Evolutionary conservation across 2,797 vertebrate species (phyloP), one percentile per base, ranked within the genome.

Genomic region (Perodicticus potto): DNA sequence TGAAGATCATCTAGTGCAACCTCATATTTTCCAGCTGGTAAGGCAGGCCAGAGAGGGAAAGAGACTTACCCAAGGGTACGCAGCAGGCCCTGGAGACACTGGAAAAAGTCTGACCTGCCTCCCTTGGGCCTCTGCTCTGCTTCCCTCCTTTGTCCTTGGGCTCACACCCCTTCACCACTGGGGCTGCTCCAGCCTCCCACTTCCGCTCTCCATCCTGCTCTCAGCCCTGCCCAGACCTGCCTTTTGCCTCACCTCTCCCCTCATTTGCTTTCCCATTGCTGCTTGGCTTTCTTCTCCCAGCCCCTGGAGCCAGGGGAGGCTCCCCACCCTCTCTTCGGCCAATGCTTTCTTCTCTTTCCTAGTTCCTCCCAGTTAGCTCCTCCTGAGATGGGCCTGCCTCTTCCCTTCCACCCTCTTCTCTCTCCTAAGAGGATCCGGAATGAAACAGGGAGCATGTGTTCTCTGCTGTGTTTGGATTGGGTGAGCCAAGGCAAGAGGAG

Each of bases 161-260:
- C 10, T 77, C 37, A 20, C 61, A 34, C 61, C 70, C 8, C 69
- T 8, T 25, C 78, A 45, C 77, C 25, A 67, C 67, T 77, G 92
- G 89, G 95, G 85, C 97, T 92, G 93, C 90, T 97, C 96, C 88
- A 92, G 87, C 34, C 92, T 89, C 96, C 96, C 78, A 92, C 94
- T 97, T 97, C 92, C 97, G 96, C 93, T 96, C 95, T 70, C 32
- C 61, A 32, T 95, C 93, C 92, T 97, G 90, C 89, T 86, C 53
- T 23, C 59, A 92, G 95, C 96, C 77, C 96, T 97, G 97, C 94
- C 97, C 96, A 95, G 97, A 95, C 97, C 96, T 97, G 97, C 96
- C 97, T 97, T 78, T 94, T 12, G 67, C 97, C 97, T 98, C 96
- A 97, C 97, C 97, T 98, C 97, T 98, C 93, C 97, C 94, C 95